Conservation (phyloP, 2,888 invertebrate genomes). For the Thyatira batis region DNA sequence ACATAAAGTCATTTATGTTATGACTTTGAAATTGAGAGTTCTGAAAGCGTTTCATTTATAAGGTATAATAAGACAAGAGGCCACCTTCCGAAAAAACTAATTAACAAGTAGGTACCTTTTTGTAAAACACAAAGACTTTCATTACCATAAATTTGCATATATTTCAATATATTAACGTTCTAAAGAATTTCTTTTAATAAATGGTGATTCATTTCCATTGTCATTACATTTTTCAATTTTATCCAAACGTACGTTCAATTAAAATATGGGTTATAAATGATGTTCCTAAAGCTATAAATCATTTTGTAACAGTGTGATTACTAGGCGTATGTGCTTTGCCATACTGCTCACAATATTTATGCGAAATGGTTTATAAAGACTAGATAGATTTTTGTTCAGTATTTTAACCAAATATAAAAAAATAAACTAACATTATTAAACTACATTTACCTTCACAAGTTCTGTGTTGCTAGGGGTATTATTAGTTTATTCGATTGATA, state of each 20-base stretch:
- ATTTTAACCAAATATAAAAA: not conserved
- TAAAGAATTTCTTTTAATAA: not conserved
- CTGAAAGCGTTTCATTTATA: not conserved
- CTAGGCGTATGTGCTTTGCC: constrained; percentile 13
- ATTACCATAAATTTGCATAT: not conserved
- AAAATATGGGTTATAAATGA: constrained; percentile 19
- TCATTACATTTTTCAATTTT: not conserved
- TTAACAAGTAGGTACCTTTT: not conserved
- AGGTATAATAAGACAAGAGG: not conserved
- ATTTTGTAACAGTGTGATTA: constrained; percentile 26
- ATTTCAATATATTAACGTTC: not conserved
- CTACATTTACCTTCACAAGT: too few relatives aligned
- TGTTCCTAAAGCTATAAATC: constrained; percentile 29
- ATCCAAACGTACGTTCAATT: constrained; percentile 5
- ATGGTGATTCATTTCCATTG: not conserved
- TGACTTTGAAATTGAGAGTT: not conserved
- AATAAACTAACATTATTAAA: too few relatives aligned
- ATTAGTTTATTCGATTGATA: too few relatives aligned
- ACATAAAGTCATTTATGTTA: not conserved
- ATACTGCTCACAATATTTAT: not conserved
- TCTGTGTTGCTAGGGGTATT: too few relatives aligned
- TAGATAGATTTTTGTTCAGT: not conserved
- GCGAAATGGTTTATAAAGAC: not conserved
- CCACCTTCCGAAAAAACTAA: not conserved
- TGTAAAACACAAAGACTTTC: not conserved